Base-by-base conservation (phyloP, 2,888 invertebrate genomes). In the Calameuta pallipes region DNA sequence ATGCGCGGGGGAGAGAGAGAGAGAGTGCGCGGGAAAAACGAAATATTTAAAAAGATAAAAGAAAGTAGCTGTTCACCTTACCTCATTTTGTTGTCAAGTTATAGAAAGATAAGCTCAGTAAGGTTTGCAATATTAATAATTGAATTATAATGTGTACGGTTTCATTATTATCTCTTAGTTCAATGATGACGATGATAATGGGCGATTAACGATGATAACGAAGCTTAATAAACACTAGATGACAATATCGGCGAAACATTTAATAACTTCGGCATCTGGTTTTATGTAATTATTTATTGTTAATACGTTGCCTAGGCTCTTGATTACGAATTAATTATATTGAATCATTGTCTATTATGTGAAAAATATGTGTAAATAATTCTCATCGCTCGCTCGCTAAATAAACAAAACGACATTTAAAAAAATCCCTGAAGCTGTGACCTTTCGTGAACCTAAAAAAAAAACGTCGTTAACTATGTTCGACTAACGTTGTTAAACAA, bases 341-440 rank as follows among this genome's bases (percentile, higher is more conserved):
- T 81, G 82, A 85, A 82, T 81, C 80, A 81, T 82, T 79, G 33
- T 71, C 71, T 83, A 81, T 85, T 87, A 81, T 86, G 82, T 86
- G 70, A 80, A 83, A 82, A 81, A 78, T 81, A 85, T 82, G 83
- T 89, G 87, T 89, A 88, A 83, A 88, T 89, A 88, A 86, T 85
- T 86, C 84, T 82, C 87, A 83, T 85, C 85, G 80, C 75, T 86
- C 86, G 82, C 85, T 86, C 85, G 84, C 83, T 81, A 83, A 88
- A 85, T 86, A 86, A 87, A 78, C 70, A 78, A 82, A 78, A 84
- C 81, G 85, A 81, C 77, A 80, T 87, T 81, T 83, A 84, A 82
- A 81, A 84, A 80, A 12, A 12, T 36, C 36, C 82, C 84, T 82
- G 75, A 78, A 71, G 33, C 84, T 85, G 84, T 86, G 86, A 87